A percentile compares a stretch with the other conserved stretches of the same genome.
Evolutionary conservation across 1,140 invertebrate species (phyloP).

Genomic region (Drosophila takahashii): DNA sequence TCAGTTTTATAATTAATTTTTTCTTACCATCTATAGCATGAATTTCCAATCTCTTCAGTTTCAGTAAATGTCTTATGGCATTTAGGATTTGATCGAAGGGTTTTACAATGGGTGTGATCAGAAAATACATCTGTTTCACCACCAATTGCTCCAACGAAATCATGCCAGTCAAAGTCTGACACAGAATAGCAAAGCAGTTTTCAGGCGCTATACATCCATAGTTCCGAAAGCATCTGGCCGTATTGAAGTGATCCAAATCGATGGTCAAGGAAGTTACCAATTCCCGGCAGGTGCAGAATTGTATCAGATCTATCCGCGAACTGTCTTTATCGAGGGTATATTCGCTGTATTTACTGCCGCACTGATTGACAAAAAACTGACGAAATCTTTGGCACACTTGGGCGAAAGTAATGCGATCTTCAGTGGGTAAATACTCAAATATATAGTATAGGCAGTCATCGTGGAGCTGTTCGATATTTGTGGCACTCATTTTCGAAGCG

Average conservation of each 20-base stretch:
- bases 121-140: slow-evolving; percentile 19
- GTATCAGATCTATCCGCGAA: slow-evolving; percentile 20
- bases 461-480: slow-evolving; percentile 43
- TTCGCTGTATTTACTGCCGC: slow-evolving; percentile 12
- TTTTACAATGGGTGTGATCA: slow-evolving; percentile 9
- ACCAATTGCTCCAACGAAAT: slow-evolving; percentile 18
- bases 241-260: slow-evolving; percentile 49
- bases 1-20: not conserved
- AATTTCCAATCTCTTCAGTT: slow-evolving; percentile 36
- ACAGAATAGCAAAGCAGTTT: slow-evolving; percentile 36
- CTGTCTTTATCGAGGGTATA: slow-evolving; percentile 26
- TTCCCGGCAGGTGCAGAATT: slow-evolving; percentile 52
- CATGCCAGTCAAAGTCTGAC: slow-evolving; percentile 39
- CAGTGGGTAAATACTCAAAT: slow-evolving; percentile 19
- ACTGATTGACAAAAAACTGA: slow-evolving; percentile 29
- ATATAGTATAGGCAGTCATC: slow-evolving; percentile 54
- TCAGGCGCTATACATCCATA: slow-evolving; percentile 18
- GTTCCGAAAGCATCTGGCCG: not conserved
- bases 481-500: slow-evolving; percentile 26
- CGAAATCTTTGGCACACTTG: slow-evolving; percentile 57
- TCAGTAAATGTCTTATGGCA: slow-evolving; percentile 16
- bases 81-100: slow-evolving; percentile 46
- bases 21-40: slow-evolving; percentile 36
- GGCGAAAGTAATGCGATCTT: slow-evolving; percentile 40
- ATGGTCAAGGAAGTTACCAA: slow-evolving; percentile 36